phyloP scores from a whole-genome alignment of 2,113 vertebrate species.

The Tympanuchus pallidicinctus region DNA sequence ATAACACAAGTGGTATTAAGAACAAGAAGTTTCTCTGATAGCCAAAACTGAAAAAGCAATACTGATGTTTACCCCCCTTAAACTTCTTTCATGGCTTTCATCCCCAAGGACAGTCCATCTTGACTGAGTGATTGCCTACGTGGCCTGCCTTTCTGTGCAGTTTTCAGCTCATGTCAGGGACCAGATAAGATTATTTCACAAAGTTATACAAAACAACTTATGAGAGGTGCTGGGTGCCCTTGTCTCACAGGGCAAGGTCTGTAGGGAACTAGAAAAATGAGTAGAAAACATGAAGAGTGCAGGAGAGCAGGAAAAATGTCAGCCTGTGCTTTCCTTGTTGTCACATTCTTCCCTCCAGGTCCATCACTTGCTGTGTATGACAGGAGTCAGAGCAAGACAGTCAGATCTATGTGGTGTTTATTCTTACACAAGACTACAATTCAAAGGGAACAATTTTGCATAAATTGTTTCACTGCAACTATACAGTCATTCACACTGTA shows the following conservation, averaged over 20 bases:
- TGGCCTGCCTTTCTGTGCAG: background rate
- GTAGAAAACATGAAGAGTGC: background rate
- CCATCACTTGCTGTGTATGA: background rate
- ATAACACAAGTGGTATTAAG: constrained; percentile 18
- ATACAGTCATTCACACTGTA: background rate
- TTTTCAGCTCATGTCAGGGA: constrained; percentile 14
- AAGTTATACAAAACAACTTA: background rate
- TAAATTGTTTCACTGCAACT: background rate
- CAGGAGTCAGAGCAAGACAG: background rate
- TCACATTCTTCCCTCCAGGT: background rate
- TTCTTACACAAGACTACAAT: background rate
- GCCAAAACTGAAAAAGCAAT: background rate
- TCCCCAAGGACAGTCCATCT: background rate
- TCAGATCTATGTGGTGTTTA: background rate
- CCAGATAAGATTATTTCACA: background rate
- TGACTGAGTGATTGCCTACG: background rate
- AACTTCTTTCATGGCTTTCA: background rate
- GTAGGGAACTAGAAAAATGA: background rate
- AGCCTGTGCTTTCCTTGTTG: background rate
- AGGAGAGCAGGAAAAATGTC: background rate
- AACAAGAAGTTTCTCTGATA: constrained; percentile 12
- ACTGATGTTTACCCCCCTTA: background rate
- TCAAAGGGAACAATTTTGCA: background rate
- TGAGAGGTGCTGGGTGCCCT: background rate
- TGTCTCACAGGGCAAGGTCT: background rate